Evolutionary conservation across 2,888 invertebrate species (phyloP).

Genomic region (Alsophila aescularia): DNA sequence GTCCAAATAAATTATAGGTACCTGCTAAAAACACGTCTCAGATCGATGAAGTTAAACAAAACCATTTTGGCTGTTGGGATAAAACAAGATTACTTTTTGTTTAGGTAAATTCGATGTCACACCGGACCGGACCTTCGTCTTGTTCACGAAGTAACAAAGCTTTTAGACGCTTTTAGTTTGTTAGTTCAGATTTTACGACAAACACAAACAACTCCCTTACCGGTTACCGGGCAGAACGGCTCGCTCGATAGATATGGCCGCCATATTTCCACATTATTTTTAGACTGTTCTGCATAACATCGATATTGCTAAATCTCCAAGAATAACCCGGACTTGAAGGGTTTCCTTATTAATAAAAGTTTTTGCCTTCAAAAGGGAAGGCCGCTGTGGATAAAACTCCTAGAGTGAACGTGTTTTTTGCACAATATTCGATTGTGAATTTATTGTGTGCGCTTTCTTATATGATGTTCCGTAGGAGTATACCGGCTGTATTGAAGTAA

Average conservation of each 20-base stretch:
- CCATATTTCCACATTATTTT: slow-evolving; percentile 48
- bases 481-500: slow-evolving; percentile 6
- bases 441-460: slow-evolving; percentile 1
- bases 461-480: slow-evolving; percentile 2
- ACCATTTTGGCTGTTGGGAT: slow-evolving; percentile 4
- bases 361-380: neutral
- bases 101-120: slow-evolving; percentile 11
- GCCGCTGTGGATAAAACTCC: neutral
- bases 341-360: neutral
- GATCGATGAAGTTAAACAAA: neutral
- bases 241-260: slow-evolving; percentile 45
- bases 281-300: slow-evolving; percentile 37
- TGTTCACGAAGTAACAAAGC: slow-evolving; percentile 10
- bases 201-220: slow-evolving; percentile 30
- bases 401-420: neutral
- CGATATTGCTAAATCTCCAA: slow-evolving; percentile 23
- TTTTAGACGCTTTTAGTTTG: slow-evolving; percentile 20
- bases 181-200: slow-evolving; percentile 23
- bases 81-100: slow-evolving; percentile 18
- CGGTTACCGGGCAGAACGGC: slow-evolving; percentile 24
- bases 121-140: slow-evolving; percentile 16
- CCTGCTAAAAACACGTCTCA: neutral
- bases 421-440: neutral
- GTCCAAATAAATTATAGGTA: too few relatives aligned
- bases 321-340: slow-evolving; percentile 8